Base-by-base conservation (phyloP, 2,888 invertebrate genomes). In the Pediacus dermestoides region DNA sequence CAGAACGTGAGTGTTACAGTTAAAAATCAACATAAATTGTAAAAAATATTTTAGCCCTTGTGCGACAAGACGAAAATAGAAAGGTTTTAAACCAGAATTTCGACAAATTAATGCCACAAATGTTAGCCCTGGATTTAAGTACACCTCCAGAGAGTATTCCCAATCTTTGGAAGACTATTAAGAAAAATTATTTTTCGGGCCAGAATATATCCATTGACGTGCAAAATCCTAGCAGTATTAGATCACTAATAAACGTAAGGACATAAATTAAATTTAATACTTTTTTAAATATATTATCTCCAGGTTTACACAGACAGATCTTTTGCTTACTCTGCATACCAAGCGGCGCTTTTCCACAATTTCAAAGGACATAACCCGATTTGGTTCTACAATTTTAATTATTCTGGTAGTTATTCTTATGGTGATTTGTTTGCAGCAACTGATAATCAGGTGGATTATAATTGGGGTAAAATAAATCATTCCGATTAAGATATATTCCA, bases 271-370 rank as follows among this genome's bases (percentile, higher is more conserved):
- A 3, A 31, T 16, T 16, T 15, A n/a, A n/a, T n/a, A 10, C 9
- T 13, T 34, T 25, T 12, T 13, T 22, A 25, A 25, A 22, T 15
- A 6, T 21, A 30, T 9, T 16, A 25, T 11, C 2, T 28, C 26
- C 22, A 74, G 74, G 47, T 73, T 22, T 71, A 73, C 23, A 63
- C 70, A 2, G 75, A 76, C 46, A 60, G 75, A 15, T 66, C 67
- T 2, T 76, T 76, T 48, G 58, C 66, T 36, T 70, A 72, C 45
- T 72, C 72, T 0, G 52, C 67, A 1, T 72, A 71, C 39, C 69
- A 70, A 41, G 44, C 63, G 1, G 60, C 58, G 2, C 41, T 61
- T n/a, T 41, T 63, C 3, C 65, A 66, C 30, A 55, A 63, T 2
- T 45, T 49, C 11, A 53, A 46, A 39, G 61, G 57, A 1, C 61